Base-by-base conservation (phyloP, 2,888 invertebrate species). In the Nowickia ferox region DNA sequence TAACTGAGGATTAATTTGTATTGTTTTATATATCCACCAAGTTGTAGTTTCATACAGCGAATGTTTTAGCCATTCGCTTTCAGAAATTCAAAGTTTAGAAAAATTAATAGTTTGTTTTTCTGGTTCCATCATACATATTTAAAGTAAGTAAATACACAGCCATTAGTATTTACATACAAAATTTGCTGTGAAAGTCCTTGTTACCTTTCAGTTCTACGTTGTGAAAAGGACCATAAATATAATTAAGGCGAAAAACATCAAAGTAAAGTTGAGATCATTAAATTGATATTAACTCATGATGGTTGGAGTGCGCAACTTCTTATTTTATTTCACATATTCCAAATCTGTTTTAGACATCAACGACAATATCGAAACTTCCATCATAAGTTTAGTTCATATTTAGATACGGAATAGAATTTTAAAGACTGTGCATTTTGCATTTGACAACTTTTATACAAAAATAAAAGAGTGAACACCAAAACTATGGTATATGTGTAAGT, bases 311-410 rank as follows among this genome's bases (percentile, higher is more conserved):
- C 10, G 13, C 55, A 15, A 0, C 30, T n/a, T 57, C 30, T 57
- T 30, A 30, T 30, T 30, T 57, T 30, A 13, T 30, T 3, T 11
- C 4, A 3, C 19, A 55, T 22, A 30, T 30, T 13, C 17, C 10
- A 19, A 53, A 53, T 53, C 10, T 51, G 11, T 19, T 51, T 51
- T 51, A 51, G 1, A 19, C 51, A 51, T 51, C 51, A 51, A 46
- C 46, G 15, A 15, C 46, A 15, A 46, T 46, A 15, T 11, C 13
- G 46, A n/a, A 13, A 51, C 69, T 46, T 13, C 57, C 11, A 59
- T n/a, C 44, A 17, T 9, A 8, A 61, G 40, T 30, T 74, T 42
- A 63, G 48, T 40, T 48, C 11, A 38, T 61, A 40, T 51, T 61
- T 42, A 63, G 59, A 72, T 46, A 15, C 30, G 13, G 55, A 19